Evolutionary conservation across 2,888 invertebrate species (phyloP), one percentile per base, ranked within the genome.

Genomic region (Drosophila glabriapex): DNA sequence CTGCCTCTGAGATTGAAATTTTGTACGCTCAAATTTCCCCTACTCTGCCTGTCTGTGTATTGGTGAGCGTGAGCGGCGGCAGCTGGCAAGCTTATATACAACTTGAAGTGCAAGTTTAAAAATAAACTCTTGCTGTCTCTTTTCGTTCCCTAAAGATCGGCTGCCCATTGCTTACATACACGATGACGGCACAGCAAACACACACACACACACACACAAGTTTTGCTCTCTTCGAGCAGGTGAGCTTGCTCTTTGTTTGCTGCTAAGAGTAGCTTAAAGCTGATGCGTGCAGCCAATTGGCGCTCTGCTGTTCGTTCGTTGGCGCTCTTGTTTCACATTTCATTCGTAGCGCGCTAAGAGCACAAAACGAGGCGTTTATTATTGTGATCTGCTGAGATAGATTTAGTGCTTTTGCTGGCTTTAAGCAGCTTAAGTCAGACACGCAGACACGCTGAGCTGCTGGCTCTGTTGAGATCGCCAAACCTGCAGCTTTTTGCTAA

Each of bases 1-100:
- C 91, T 88, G 90, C 87, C 90, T 59, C 86, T 83, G 86, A 80
- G 90, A 82, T 84, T 85, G 69, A 65, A 80, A 80, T 80, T 80
- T 60, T 56, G 66, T 43, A 73, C 76, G 67, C 78, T 80, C 77
- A 64, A 49, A 71, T 74, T 80, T 83, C 83, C 77, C 80, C 85
- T 83, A 64, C 75, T 60, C 61, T 28, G 22, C 61, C 28, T 31
- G 31, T 58, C 55, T 54, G 59, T 72, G 64, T 66, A 55, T 53
- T 73, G 49, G 62, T 66, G 68, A 61, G 53, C 39, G 54, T n/a
- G 67, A 74, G 41, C 41, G 29, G 68, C 54, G 65, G 86, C 84
- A 89, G 90, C 90, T 90, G 87, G 64, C 53, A 41, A 90, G 90
- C 87, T 90, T 90, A 83, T 76, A 43, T 80, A 74, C 73, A 79